Evolutionary conservation across 2,113 vertebrate genomes (phyloP).

Genomic region (Amblyornis subalaris): DNA sequence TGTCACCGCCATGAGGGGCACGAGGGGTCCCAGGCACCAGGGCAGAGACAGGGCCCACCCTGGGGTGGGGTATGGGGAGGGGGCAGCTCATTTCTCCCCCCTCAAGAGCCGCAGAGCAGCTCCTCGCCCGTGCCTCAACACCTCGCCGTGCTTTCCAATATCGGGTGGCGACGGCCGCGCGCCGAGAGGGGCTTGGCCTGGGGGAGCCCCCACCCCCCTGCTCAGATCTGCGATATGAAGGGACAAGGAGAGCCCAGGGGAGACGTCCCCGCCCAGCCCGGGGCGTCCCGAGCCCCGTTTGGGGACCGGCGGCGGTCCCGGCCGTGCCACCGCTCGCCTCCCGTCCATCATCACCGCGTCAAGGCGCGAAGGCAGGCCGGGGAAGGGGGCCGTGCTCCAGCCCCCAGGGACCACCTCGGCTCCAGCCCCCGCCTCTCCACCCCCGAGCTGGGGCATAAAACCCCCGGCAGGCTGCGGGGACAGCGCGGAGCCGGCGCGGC

Average conservation of each 20-base stretch:
- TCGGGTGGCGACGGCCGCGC: rapidly evolving
- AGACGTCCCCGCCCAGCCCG: neutral
- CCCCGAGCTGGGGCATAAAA: conserved; percentile 40
- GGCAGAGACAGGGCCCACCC: rapidly evolving
- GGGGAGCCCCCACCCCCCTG: neutral
- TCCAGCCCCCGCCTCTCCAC: conserved; percentile 9
- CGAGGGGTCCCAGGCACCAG: neutral
- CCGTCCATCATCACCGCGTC: neutral
- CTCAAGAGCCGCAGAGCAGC: rapidly evolving
- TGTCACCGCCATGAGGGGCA: neutral
- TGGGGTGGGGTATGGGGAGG: neutral
- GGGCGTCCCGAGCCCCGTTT: neutral
- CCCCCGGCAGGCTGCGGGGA: neutral
- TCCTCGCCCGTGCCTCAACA: neutral
- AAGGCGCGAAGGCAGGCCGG: neutral
- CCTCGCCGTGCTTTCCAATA: rapidly evolving
- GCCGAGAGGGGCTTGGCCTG: neutral
- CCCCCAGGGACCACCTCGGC: neutral
- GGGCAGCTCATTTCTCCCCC: neutral
- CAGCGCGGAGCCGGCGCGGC: neutral
- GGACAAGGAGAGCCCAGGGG: neutral
- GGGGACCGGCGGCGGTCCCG: neutral
- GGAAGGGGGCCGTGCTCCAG: neutral
- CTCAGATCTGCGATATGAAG: neutral
- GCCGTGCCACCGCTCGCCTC: rapidly evolving